A percentile compares a stretch with the other conserved stretches of the same genome.
Evolutionary conservation across 2,797 vertebrate genomes (phyloP).

Genomic region (Diplodus puntazzo): DNA sequence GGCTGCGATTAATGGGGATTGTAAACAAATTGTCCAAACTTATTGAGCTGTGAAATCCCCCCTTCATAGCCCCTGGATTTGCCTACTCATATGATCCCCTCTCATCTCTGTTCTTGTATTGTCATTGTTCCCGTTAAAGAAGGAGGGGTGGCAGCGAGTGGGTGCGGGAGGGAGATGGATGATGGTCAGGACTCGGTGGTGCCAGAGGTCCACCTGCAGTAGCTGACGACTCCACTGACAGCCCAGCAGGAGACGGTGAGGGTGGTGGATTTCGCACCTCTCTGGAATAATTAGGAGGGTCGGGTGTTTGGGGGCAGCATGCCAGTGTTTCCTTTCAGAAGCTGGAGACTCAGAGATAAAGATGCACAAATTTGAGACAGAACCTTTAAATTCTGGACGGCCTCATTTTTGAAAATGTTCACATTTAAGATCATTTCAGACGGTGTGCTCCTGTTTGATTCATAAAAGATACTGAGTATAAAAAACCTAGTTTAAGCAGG

Average conservation of each 20-base stretch:
- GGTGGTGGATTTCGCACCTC: conserved; percentile 62
- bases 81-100: conserved; percentile 66
- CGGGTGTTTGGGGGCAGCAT: conserved; percentile 20
- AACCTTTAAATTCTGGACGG: too few species aligned
- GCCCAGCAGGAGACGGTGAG: conserved; percentile 44
- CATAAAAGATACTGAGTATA: too few species aligned
- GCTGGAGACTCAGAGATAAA: conserved; percentile 7
- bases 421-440: neutral
- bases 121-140: conserved; percentile 56
- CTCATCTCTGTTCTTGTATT: conserved; percentile 64
- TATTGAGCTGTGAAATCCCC: conserved; percentile 81
- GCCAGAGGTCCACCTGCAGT: conserved; percentile 64
- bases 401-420: too few species aligned
- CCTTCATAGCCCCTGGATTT: conserved; percentile 64
- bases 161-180: conserved; percentile 26
- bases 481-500: too few species aligned
- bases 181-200: conserved; percentile 33
- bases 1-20: conserved; percentile 70
- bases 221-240: conserved; percentile 49
- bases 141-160: conserved; percentile 9
- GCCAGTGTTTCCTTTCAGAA: neutral
- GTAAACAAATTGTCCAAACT: conserved; percentile 81
- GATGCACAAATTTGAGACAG: neutral
- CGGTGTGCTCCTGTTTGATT: too few species aligned
- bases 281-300: conserved; percentile 56